Conservation (phyloP, 2,797 vertebrate genomes). For the Danio albolineatus region DNA sequence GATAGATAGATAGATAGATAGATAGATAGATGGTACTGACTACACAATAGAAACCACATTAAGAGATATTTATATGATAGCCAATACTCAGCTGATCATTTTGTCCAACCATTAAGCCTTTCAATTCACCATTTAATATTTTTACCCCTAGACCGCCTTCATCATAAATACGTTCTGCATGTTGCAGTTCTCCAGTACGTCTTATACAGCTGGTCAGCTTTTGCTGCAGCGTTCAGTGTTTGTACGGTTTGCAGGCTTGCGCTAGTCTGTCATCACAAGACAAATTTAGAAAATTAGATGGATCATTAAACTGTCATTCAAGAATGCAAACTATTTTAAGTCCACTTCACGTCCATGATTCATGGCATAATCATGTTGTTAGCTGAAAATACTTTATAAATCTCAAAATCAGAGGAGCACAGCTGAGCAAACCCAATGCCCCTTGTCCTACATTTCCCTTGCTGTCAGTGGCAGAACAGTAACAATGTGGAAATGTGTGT, state of each 20-base stretch:
- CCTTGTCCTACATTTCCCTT: slow-evolving; percentile 34
- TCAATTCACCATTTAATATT: too few species aligned
- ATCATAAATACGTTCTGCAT: background rate
- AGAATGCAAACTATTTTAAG: background rate
- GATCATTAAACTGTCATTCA: slow-evolving; percentile 7
- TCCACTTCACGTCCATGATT: slow-evolving; percentile 10
- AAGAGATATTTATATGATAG: too few species aligned
- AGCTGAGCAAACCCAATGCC: slow-evolving; percentile 42
- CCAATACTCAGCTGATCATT: too few species aligned
- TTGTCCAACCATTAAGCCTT: too few species aligned
- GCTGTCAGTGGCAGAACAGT: background rate
- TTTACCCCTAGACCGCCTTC: background rate
- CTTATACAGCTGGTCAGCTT: background rate
- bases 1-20: too few species aligned
- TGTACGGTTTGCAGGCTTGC: background rate
- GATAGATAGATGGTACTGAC: too few species aligned
- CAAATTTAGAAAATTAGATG: slow-evolving; percentile 23
- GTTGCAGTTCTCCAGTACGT: slow-evolving; percentile 1
- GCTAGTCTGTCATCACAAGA: slow-evolving; percentile 7
- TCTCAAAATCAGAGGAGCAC: slow-evolving; percentile 26
- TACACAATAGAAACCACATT: too few species aligned
- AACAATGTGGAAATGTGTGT: slow-evolving; percentile 26
- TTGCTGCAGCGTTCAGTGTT: background rate
- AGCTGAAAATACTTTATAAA: slow-evolving; percentile 32
- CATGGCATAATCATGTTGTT: slow-evolving; percentile 30